Evolutionary conservation across 2,888 invertebrate species (phyloP).

Genomic region (Caenorhabditis sp.): DNA sequence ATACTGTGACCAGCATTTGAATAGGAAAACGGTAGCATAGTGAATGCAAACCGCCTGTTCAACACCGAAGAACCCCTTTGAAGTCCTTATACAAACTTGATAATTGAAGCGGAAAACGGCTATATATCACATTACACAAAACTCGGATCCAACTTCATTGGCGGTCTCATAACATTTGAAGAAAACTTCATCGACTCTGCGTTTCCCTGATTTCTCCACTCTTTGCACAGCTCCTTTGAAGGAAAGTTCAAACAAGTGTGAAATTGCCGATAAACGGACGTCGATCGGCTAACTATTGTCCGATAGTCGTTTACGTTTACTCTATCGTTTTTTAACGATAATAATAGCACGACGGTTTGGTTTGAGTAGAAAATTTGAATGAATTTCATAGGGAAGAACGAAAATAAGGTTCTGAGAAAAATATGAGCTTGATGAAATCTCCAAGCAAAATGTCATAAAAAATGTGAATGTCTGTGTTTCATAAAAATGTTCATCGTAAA

Average conservation of each 20-base stretch:
- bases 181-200: constrained; percentile 33
- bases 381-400: background rate
- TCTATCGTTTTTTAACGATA: constrained; percentile 37
- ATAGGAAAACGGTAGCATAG: background rate
- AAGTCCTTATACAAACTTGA: constrained; percentile 57
- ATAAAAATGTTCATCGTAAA: too few relatives aligned
- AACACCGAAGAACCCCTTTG: constrained; percentile 36
- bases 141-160: constrained; percentile 57
- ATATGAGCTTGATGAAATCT: constrained; percentile 1
- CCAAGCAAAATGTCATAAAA: background rate
- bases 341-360: background rate
- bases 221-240: constrained; percentile 52
- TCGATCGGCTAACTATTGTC: constrained; percentile 20
- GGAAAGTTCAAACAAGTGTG: constrained; percentile 64
- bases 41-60: constrained; percentile 25
- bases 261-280: constrained; percentile 62
- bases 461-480: too few relatives aligned
- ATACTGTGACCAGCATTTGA: constrained; percentile 10
- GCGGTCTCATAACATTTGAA: constrained; percentile 52
- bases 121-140: constrained; percentile 36
- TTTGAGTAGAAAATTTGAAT: constrained; percentile 5
- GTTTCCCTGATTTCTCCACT: constrained; percentile 8
- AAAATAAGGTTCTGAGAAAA: background rate
- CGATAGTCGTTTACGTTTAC: constrained; percentile 45
- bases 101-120: constrained; percentile 57